A percentile compares a stretch with the other conserved stretches of the same genome.
Evolutionary conservation across 2,797 vertebrate genomes (phyloP).

Genomic region (Tenualosa ilisha): DNA sequence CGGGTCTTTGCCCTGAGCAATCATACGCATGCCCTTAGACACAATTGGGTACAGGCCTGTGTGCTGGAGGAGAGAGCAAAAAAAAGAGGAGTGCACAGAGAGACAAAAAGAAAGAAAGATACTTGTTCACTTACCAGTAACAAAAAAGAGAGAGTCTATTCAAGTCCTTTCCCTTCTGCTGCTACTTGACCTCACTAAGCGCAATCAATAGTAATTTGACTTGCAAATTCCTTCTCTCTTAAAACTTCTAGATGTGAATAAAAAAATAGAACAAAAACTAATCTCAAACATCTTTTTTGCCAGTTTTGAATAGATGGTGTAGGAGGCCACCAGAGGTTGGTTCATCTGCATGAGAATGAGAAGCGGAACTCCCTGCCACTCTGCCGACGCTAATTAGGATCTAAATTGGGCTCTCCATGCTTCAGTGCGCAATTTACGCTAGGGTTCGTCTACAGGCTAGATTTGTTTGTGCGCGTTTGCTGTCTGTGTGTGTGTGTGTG

Average conservation of each 20-base stretch:
- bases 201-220: constrained; percentile 56
- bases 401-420: constrained; percentile 25
- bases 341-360: constrained; percentile 54
- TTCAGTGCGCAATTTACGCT: constrained; percentile 6
- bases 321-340: constrained; percentile 48
- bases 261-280: constrained; percentile 31
- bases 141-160: neutral
- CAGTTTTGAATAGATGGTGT: constrained; percentile 53
- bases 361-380: constrained; percentile 37
- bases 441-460: neutral
- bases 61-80: constrained; percentile 71
- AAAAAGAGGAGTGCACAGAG: neutral
- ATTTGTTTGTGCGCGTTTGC: constrained; percentile 24
- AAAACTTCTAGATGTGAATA: constrained; percentile 32
- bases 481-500: neutral
- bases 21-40: constrained; percentile 83
- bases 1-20: constrained; percentile 83
- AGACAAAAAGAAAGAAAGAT: neutral
- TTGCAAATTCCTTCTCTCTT: constrained; percentile 57
- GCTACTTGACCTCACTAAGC: constrained; percentile 47
- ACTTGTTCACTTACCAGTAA: neutral
- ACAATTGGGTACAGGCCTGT: constrained; percentile 86
- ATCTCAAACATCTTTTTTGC: constrained; percentile 46
- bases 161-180: neutral
- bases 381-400: constrained; percentile 48